Evolutionary conservation across 1,140 invertebrate species (phyloP).

Genomic region (Ceratina australensis): DNA sequence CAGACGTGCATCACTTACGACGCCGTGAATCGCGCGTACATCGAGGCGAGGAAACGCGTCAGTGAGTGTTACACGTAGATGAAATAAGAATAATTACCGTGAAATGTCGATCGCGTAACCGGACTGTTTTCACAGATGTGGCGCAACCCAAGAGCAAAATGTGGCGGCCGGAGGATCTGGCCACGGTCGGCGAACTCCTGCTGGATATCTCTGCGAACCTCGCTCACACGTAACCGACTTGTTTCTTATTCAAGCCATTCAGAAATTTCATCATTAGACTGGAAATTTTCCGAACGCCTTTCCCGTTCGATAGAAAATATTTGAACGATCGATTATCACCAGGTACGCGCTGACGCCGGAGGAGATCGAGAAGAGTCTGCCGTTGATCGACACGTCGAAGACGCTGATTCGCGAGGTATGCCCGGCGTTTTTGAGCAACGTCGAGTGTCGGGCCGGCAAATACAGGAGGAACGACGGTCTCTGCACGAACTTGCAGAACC

Average conservation of each 20-base stretch:
- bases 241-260: no score
- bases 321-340: conserved; percentile 35
- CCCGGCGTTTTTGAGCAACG: conserved; percentile 91
- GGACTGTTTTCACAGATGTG: conserved; percentile 81
- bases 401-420: conserved; percentile 93
- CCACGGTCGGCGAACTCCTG: conserved; percentile 90
- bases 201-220: conserved; percentile 91
- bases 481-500: conserved; percentile 95
- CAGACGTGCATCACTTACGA: conserved; percentile 95
- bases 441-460: conserved; percentile 93
- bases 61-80: conserved; percentile 81
- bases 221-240: conserved; percentile 87
- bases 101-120: neutral
- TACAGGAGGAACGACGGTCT: conserved; percentile 94
- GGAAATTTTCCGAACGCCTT: neutral
- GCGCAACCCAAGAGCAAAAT: conserved; percentile 83
- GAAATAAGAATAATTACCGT: no score
- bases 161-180: conserved; percentile 90
- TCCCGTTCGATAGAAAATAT: neutral
- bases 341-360: conserved; percentile 92
- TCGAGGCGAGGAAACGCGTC: conserved; percentile 91
- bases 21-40: conserved; percentile 92
- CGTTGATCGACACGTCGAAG: conserved; percentile 93
- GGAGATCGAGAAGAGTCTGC: conserved; percentile 92
- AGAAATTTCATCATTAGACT: neutral